These are phyloP conservation scores for Erythrolamprus reginae DNA, from an alignment of 2,113 vertebrate species.

Conservation along the genomic window DNA sequence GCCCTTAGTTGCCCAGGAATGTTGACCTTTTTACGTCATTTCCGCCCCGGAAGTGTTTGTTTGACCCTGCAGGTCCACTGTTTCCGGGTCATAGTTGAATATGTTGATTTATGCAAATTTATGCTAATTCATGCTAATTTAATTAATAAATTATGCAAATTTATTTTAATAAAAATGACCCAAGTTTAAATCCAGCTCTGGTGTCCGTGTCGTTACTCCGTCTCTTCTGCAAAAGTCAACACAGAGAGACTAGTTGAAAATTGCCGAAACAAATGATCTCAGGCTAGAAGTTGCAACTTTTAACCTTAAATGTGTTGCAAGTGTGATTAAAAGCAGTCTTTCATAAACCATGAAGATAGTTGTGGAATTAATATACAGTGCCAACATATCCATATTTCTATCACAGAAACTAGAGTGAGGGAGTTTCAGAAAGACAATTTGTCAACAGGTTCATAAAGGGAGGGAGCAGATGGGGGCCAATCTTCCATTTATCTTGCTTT, in stretches of 20 bases:
- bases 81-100: no score
- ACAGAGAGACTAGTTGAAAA: neutral
- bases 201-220: no score
- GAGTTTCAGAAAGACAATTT: neutral
- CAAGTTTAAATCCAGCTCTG: no score
- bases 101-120: no score
- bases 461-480: neutral
- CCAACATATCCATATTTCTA: constrained; percentile 4
- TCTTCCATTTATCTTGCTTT: constrained; percentile 21
- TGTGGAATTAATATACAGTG: constrained; percentile 1
- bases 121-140: no score
- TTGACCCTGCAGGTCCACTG: no score
- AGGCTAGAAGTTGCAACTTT: neutral
- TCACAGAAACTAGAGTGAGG: neutral
- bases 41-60: no score
- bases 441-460: neutral
- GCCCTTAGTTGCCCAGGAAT: no score
- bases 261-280: neutral
- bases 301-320: neutral
- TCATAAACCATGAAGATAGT: neutral
- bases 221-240: no score
- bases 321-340: neutral
- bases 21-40: no score
- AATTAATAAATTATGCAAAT: no score
- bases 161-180: no score